Conservation (phyloP, 2,113 vertebrate species). For the Mobula hypostoma region DNA sequence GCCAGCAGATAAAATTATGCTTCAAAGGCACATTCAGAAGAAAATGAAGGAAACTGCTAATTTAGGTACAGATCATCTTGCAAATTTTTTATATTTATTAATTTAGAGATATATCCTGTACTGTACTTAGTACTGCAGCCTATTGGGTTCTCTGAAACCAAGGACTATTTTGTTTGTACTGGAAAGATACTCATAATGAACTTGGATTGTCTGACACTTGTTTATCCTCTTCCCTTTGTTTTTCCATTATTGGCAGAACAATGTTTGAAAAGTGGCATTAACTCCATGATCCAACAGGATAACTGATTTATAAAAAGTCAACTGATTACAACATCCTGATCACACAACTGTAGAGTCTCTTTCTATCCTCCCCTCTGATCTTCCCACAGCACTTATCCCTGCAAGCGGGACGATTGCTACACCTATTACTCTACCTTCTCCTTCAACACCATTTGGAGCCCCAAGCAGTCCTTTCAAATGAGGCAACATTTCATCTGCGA, state of each 20-base stretch:
- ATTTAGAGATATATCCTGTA: not conserved
- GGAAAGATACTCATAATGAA: not conserved
- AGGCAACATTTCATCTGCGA: too few species aligned
- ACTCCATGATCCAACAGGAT: not conserved
- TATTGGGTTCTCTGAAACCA: not conserved
- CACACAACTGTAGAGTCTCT: not conserved
- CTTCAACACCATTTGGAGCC: too few species aligned
- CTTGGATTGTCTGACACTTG: not conserved
- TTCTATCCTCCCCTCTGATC: not conserved
- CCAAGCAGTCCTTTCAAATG: too few species aligned
- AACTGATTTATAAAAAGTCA: constrained; percentile 27
- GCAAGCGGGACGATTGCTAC: too few species aligned
- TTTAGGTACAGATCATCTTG: not conserved
- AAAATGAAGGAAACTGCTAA: not conserved
- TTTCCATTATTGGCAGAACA: constrained; percentile 11
- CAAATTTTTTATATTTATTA: not conserved
- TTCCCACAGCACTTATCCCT: too few species aligned
- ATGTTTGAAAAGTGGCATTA: not conserved
- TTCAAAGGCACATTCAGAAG: constrained; percentile 20
- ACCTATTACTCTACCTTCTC: too few species aligned
- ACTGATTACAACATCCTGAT: constrained; percentile 34
- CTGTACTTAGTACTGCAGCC: not conserved
- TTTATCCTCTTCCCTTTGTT: not conserved
- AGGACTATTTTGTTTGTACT: not conserved
- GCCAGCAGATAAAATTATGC: not conserved